Evolutionary conservation across 2,113 vertebrate genomes (phyloP).

Genomic region (Psittacula cyanocephala): DNA sequence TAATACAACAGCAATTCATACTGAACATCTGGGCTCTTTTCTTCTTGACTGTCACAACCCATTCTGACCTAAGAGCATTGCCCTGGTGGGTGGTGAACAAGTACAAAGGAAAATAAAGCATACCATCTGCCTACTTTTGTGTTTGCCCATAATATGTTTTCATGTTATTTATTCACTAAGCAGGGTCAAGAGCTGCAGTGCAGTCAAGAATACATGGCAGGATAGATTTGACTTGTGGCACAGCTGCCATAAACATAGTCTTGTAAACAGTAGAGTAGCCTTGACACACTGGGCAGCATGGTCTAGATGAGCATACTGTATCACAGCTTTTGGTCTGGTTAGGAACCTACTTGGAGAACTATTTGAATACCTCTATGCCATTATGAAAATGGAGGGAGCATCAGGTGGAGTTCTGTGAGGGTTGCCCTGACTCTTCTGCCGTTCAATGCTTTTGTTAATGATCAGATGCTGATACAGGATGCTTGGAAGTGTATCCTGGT

Average conservation of each 20-base stretch:
- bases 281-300: neutral
- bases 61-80: conserved; percentile 29
- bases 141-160: neutral
- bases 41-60: neutral
- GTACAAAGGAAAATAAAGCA: neutral
- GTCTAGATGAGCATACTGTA: neutral
- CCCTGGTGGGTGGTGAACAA: conserved; percentile 17
- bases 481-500: neutral
- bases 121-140: neutral
- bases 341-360: neutral
- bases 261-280: neutral
- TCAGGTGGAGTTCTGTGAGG: neutral
- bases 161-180: neutral
- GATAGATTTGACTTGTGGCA: neutral
- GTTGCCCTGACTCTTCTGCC: neutral
- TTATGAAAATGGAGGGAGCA: neutral
- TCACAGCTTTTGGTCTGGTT: neutral
- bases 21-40: conserved; percentile 28
- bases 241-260: neutral
- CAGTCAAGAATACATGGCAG: neutral
- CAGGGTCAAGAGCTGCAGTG: neutral
- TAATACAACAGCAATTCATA: neutral
- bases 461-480: neutral
- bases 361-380: neutral
- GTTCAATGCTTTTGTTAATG: neutral